A percentile compares a stretch with the other conserved stretches of the same genome.
Evolutionary conservation across 2,888 invertebrate species (phyloP).

Genomic region (Perizoma affinitatum): DNA sequence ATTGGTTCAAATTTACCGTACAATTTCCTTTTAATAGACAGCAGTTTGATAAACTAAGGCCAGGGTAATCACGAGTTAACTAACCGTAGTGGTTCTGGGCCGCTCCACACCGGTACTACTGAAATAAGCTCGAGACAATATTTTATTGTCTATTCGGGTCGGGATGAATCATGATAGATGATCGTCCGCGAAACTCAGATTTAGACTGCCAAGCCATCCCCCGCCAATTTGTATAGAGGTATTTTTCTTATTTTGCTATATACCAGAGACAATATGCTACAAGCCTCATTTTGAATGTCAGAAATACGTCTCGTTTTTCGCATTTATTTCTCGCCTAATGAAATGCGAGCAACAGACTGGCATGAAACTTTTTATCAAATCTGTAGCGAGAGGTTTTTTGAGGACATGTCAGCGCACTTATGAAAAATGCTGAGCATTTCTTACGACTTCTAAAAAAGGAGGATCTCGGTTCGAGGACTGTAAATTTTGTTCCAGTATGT

Average conservation of each 20-base stretch:
- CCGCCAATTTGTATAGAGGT: conserved; percentile 58
- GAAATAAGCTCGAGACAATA: conserved; percentile 72
- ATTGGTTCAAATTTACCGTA: conserved; percentile 1
- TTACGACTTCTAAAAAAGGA: conserved; percentile 51
- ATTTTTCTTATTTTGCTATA: conserved; percentile 47
- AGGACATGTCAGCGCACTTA: conserved; percentile 63
- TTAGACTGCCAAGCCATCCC: conserved; percentile 63
- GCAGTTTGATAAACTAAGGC: conserved; percentile 26
- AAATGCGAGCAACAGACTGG: conserved; percentile 67
- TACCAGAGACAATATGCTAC: conserved; percentile 46
- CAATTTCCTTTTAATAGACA: conserved; percentile 17
- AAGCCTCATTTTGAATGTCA: conserved; percentile 50
- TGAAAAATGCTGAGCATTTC: conserved; percentile 67
- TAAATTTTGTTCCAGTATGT: neutral
- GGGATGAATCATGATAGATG: conserved; percentile 79
- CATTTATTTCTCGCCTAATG: conserved; percentile 72
- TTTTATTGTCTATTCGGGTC: conserved; percentile 75
- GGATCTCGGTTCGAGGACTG: conserved; percentile 31
- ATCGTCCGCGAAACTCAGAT: conserved; percentile 63
- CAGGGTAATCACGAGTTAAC: conserved; percentile 60
- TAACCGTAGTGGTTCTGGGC: conserved; percentile 52
- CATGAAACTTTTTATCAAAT: conserved; percentile 68
- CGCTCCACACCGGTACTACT: conserved; percentile 54
- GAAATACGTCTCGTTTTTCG: conserved; percentile 64
- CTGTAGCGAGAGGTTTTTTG: conserved; percentile 59